A percentile compares a stretch with the other conserved stretches of the same genome.
phyloP scores from a whole-genome alignment of 2,888 invertebrate species.

The Tinea semifulvella region DNA sequence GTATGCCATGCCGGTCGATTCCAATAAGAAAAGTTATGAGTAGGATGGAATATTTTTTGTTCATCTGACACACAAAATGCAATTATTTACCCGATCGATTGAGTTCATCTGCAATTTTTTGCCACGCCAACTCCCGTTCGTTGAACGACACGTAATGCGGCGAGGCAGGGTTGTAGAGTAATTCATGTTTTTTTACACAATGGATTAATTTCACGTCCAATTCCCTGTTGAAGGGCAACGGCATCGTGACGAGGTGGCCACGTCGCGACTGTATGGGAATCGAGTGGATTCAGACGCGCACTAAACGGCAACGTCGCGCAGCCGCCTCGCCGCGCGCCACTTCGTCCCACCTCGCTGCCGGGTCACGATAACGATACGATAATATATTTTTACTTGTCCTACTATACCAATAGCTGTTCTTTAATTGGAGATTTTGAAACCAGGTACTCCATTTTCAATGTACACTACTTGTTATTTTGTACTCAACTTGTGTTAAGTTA shows the following conservation, averaged over 20 bases:
- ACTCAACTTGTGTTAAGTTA: too few species aligned
- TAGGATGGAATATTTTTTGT: too few species aligned
- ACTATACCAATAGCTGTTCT: too few species aligned
- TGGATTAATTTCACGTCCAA: conserved; percentile 40
- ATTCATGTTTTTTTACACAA: conserved; percentile 39
- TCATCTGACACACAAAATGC: too few species aligned
- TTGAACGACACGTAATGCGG: conserved; percentile 43
- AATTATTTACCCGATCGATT: conserved; percentile 43
- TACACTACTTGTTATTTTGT: too few species aligned
- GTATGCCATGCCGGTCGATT: too few species aligned
- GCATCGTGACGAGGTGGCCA: not conserved
- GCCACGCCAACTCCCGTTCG: conserved; percentile 47
- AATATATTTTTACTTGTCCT: too few species aligned
- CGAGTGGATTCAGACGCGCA: conserved; percentile 9
- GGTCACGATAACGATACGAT: too few species aligned
- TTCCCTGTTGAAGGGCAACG: conserved; percentile 44
- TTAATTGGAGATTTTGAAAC: too few species aligned
- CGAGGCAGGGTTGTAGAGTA: conserved; percentile 42
- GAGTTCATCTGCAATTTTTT: conserved; percentile 46
- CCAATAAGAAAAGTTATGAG: too few species aligned
- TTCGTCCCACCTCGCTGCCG: too few species aligned
- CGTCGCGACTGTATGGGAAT: not conserved
- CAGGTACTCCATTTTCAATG: too few species aligned
- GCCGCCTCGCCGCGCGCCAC: not conserved
- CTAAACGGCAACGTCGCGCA: conserved; percentile 18